phyloP scores from a whole-genome alignment of 2,888 invertebrate genomes.

The Matsumyia berberina region DNA sequence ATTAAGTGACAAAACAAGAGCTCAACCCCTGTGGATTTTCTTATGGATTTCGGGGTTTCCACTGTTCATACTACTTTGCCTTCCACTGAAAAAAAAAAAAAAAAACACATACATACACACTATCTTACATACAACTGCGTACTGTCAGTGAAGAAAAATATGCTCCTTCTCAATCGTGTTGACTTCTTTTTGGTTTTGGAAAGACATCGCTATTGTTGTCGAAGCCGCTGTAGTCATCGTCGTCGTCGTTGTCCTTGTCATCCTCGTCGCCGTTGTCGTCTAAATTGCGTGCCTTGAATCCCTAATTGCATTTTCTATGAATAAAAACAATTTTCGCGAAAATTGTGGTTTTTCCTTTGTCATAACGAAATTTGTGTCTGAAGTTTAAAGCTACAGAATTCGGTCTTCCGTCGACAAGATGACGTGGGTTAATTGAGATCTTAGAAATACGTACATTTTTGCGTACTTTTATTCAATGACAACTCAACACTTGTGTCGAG shows the following conservation, averaged over 20 bases:
- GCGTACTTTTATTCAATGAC: conserved; percentile 42
- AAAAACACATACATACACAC: background rate
- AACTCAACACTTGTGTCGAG: conserved; percentile 42
- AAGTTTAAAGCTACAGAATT: conserved; percentile 58
- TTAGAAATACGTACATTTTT: conserved; percentile 39
- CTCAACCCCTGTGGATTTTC: conserved; percentile 40
- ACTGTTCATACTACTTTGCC: background rate
- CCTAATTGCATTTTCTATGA: conserved; percentile 67
- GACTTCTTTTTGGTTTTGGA: conserved; percentile 32
- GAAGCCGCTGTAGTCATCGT: conserved; percentile 21
- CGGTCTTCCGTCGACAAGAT: conserved; percentile 42
- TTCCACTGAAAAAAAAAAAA: background rate
- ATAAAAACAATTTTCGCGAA: conserved; percentile 66
- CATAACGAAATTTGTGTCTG: conserved; percentile 62
- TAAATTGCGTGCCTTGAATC: conserved; percentile 66
- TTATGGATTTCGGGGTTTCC: conserved; percentile 15
- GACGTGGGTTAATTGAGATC: conserved; percentile 61
- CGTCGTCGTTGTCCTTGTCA: conserved; percentile 15
- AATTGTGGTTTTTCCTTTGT: conserved; percentile 60
- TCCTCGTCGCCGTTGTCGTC: conserved; percentile 53
- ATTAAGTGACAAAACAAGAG: conserved; percentile 54
- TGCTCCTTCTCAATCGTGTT: conserved; percentile 28
- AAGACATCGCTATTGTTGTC: conserved; percentile 40
- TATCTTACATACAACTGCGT: background rate
- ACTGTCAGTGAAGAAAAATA: conserved; percentile 38